Evolutionary conservation across 2,113 vertebrate species (phyloP).

Genomic region (Raja brachyura): DNA sequence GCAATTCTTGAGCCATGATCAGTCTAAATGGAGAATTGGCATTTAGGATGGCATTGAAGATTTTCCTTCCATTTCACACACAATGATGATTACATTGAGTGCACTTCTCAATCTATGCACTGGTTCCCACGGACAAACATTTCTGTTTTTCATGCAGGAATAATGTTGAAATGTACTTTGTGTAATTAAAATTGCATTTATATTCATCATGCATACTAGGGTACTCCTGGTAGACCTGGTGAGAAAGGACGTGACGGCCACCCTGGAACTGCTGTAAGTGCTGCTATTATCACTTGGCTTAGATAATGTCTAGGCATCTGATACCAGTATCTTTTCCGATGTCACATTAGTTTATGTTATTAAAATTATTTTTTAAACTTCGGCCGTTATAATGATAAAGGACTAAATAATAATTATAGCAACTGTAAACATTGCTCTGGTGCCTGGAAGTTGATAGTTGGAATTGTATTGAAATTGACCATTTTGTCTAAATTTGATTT

Average conservation of each 20-base stretch:
- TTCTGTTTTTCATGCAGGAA: background rate
- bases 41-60: too few relatives aligned
- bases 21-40: too few relatives aligned
- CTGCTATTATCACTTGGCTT: background rate
- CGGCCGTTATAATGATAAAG: background rate
- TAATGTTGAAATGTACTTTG: background rate
- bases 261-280: conserved; percentile 6
- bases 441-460: background rate
- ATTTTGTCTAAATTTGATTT: background rate
- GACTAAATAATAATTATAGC: background rate
- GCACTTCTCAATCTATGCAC: background rate
- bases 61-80: background rate
- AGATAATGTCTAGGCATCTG: too few relatives aligned
- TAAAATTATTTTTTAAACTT: too few relatives aligned
- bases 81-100: background rate
- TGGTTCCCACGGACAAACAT: background rate
- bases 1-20: too few relatives aligned
- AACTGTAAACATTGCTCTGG: background rate
- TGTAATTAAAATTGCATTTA: background rate
- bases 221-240: background rate
- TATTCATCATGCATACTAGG: background rate
- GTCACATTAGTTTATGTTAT: background rate
- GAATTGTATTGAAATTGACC: background rate
- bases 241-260: background rate
- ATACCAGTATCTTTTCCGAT: background rate